Conservation (phyloP, 2,888 invertebrate genomes). For the Eurytoma adleriae region DNA sequence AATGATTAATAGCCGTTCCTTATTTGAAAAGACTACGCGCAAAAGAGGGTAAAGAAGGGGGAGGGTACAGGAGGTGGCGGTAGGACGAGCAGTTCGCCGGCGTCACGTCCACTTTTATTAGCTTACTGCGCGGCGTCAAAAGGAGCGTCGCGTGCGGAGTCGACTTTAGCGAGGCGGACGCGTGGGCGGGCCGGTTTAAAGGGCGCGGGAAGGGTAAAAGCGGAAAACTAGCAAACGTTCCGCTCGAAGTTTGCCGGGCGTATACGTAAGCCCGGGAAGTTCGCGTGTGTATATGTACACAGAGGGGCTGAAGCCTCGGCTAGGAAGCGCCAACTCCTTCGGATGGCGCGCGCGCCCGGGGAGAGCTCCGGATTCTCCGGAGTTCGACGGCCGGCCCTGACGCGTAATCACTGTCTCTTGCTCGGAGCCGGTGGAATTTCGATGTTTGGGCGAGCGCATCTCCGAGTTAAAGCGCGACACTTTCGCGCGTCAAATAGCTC, state of each 20-base stretch:
- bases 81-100: neutral
- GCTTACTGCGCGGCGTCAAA: constrained; percentile 33
- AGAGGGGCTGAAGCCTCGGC: neutral
- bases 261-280: neutral
- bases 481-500: neutral
- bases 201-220: neutral
- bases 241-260: constrained; percentile 4
- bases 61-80: neutral
- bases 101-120: constrained; percentile 33
- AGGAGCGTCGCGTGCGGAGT: constrained; percentile 3
- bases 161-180: neutral
- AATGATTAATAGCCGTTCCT: constrained; percentile 24
- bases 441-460: constrained; percentile 2
- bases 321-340: neutral
- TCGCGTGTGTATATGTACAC: neutral
- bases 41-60: no score
- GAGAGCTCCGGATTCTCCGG: constrained; percentile 6
- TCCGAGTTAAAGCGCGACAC: constrained; percentile 20
- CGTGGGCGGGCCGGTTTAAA: neutral
- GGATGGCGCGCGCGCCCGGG: neutral
- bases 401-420: constrained; percentile 30
- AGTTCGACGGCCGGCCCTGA: neutral
- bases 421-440: constrained; percentile 25
- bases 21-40: neutral
- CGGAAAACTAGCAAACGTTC: constrained; percentile 36